Evolutionary conservation across 2,113 vertebrate genomes (phyloP).

Genomic region (Nothocercus nigrocapillus): DNA sequence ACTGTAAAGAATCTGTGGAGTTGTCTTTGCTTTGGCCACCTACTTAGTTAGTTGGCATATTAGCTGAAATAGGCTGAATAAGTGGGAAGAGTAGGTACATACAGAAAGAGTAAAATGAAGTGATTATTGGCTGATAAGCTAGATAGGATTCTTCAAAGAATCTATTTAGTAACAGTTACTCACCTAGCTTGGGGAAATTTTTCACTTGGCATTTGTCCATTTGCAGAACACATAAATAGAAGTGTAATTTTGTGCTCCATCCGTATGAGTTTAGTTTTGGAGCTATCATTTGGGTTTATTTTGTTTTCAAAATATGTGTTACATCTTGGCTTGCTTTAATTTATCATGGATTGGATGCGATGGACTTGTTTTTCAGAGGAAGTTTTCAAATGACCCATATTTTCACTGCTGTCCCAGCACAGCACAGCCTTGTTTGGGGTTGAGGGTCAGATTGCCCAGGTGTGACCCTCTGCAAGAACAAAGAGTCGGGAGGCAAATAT

Average conservation of each 20-base stretch:
- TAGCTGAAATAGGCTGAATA: not conserved
- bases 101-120: not conserved
- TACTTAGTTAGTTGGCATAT: not conserved
- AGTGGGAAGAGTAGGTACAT: not conserved
- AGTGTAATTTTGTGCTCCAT: not conserved
- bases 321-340: not conserved
- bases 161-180: not conserved
- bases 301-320: not conserved
- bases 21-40: not conserved
- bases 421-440: not conserved
- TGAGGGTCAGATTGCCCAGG: not conserved
- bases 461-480: too few relatives aligned
- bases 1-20: not conserved
- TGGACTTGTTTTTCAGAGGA: not conserved
- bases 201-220: not conserved
- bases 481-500: not conserved
- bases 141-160: not conserved
- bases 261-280: not conserved
- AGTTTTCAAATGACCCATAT: not conserved
- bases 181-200: not conserved
- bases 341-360: not conserved
- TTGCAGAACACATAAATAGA: not conserved
- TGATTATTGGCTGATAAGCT: not conserved
- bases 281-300: not conserved
- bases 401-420: not conserved